Evolutionary conservation across 2,797 vertebrate species (phyloP).

Genomic region (Valencia hispanica): DNA sequence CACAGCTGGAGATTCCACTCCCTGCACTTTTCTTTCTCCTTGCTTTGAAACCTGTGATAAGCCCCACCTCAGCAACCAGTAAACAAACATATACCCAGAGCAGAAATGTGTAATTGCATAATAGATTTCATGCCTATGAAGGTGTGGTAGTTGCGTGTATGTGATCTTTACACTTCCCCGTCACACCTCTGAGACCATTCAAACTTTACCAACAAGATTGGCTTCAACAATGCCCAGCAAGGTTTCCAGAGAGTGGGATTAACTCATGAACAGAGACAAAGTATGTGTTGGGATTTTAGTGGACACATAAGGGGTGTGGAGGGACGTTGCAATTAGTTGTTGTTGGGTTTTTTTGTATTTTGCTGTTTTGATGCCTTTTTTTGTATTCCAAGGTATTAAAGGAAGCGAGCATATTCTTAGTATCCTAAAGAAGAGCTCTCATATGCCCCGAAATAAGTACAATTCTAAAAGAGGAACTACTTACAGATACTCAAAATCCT

Average conservation of each 20-base stretch:
- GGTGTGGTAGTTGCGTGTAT: neutral
- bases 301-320: neutral
- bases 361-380: conserved; percentile 7
- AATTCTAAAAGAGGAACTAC: neutral
- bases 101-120: conserved; percentile 12
- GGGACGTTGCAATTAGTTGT: neutral
- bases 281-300: neutral
- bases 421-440: neutral
- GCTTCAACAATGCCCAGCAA: neutral
- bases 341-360: no score
- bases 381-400: conserved; percentile 12
- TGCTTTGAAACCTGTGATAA: conserved; percentile 13
- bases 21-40: conserved; percentile 21
- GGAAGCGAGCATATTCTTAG: neutral
- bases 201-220: neutral
- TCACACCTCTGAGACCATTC: neutral
- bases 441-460: neutral
- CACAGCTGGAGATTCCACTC: neutral
- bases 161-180: neutral
- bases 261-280: neutral
- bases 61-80: conserved; percentile 46
- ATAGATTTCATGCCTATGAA: conserved; percentile 6
- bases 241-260: neutral
- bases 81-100: neutral
- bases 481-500: neutral